Evolutionary conservation across 30 jellyfish, hydroid and myxozoan species (phyloP), one percentile per base, ranked within the genome.

Genomic region (Aurelia sp.): DNA sequence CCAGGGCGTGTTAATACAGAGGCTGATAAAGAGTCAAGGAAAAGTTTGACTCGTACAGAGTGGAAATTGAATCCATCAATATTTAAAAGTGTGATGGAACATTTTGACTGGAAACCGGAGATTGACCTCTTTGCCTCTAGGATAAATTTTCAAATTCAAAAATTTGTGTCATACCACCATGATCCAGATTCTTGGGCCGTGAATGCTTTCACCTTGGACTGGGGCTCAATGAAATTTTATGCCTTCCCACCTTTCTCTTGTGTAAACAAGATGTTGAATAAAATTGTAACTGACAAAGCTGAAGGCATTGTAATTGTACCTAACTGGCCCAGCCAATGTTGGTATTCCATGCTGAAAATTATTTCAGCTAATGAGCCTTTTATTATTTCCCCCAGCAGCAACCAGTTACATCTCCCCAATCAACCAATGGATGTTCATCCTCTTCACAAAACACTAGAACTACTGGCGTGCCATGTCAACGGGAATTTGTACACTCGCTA

Each of bases 301-400:
- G 67, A 35, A 50, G 87, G 87, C 27, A 27, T 83, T 9, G 16
- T 83, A 52, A 57, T 83, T 20, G 92, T 71, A 9, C 92, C 87
- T n/a, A 19, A 67, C 71, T 83, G 92, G 92, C 92, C 92, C 30
- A 69, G 17, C 64, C 88, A 71, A 35, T 47, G 21, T n/a, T 83
- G 92, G 92, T 83, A 12, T 62, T 30, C 92, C 16, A 20, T 13
- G 8, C 13, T 83, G 16, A 11, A 17, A 12, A 31, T 17, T 21
- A 17, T 83, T 78, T 35, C 24, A 68, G 21, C 71, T 16, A 18
- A 13, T 22, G 51, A 72, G 22, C 86, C 87, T 22, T 31, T 68
- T 59, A 15, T 68, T 51, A 18, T 83, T 20, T 79, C 92, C n/a
- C 47, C 87, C 24, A 83, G 92, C 87, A 69, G 67, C 13, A 30